These are phyloP conservation scores for Empis livida DNA, from an alignment of 2,888 invertebrate species.

Conservation along the genomic window DNA sequence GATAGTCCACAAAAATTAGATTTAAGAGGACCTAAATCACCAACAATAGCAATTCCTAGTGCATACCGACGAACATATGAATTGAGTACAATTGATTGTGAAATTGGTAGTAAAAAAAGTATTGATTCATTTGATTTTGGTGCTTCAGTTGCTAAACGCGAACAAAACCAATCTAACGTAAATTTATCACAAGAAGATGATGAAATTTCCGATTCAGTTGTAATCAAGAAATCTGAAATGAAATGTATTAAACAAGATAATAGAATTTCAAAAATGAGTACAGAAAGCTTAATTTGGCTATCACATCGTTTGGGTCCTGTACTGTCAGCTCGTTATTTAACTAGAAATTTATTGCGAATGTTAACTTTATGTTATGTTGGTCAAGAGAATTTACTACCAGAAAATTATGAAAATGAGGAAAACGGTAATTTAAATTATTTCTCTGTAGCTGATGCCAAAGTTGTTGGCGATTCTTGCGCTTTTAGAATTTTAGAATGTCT, in stretches of 20 bases:
- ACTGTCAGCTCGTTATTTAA: slow-evolving; percentile 78
- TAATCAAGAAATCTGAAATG: slow-evolving; percentile 24
- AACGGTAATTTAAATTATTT: slow-evolving; percentile 43
- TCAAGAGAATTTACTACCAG: slow-evolving; percentile 54
- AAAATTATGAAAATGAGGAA: slow-evolving; percentile 33
- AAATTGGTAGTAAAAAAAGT: slow-evolving; percentile 48
- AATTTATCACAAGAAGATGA: slow-evolving; percentile 9
- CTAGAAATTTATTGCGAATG: slow-evolving; percentile 86
- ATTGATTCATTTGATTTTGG: slow-evolving; percentile 36
- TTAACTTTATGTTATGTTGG: slow-evolving; percentile 86
- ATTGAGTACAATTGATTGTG: slow-evolving; percentile 46
- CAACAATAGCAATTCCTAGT: slow-evolving; percentile 56
- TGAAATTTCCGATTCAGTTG: slow-evolving; percentile 31
- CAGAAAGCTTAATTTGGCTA: slow-evolving; percentile 81
- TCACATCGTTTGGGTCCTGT: slow-evolving; percentile 90
- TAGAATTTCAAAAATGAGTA: slow-evolving; percentile 74
- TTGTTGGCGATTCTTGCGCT: slow-evolving; percentile 70
- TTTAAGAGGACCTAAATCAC: slow-evolving; percentile 39
- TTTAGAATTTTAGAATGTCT: slow-evolving; percentile 82
- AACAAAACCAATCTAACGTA: neutral
- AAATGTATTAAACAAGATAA: slow-evolving; percentile 23
- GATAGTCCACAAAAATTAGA: slow-evolving; percentile 17
- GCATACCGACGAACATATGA: slow-evolving; percentile 35
- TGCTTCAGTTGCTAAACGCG: neutral
- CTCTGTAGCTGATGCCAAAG: slow-evolving; percentile 49